Evolutionary conservation across 2,797 vertebrate species (phyloP).

Genomic region (Taenioides sp.): DNA sequence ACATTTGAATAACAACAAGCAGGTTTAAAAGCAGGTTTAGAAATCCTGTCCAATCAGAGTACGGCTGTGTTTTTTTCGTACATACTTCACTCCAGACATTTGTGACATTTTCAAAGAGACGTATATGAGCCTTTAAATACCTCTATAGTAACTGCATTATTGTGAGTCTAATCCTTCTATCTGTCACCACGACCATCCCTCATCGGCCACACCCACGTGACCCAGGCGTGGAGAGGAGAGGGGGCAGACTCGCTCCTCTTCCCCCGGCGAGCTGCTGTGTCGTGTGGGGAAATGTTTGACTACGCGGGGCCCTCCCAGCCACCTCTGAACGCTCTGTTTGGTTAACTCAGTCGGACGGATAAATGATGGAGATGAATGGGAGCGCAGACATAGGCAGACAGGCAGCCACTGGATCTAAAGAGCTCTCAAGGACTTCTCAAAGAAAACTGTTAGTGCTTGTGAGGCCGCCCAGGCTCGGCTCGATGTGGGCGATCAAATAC

Average conservation of each 20-base stretch:
- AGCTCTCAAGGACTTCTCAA: slow-evolving; percentile 25
- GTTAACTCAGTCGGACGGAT: slow-evolving; percentile 51
- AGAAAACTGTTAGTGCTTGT: slow-evolving; percentile 31
- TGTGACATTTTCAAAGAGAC: slow-evolving; percentile 19
- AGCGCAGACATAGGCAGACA: slow-evolving; percentile 37
- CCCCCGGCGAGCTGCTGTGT: slow-evolving; percentile 40
- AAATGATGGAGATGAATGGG: slow-evolving; percentile 67
- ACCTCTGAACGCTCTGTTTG: slow-evolving; percentile 42
- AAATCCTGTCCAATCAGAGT: too few species aligned
- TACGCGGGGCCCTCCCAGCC: slow-evolving; percentile 40
- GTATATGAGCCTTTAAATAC: slow-evolving; percentile 62
- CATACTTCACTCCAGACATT: slow-evolving; percentile 53
- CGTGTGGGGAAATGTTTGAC: slow-evolving; percentile 11
- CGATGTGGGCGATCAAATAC: slow-evolving; percentile 41
- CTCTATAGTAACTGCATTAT: slow-evolving; percentile 39
- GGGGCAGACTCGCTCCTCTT: slow-evolving; percentile 36
- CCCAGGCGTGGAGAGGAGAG: slow-evolving; percentile 33
- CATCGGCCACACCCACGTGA: slow-evolving; percentile 58
- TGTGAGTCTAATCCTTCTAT: slow-evolving; percentile 50
- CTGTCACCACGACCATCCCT: slow-evolving; percentile 69
- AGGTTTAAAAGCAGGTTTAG: too few species aligned
- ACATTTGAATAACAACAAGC: too few species aligned
- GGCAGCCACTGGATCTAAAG: slow-evolving; percentile 24
- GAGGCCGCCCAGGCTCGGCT: slow-evolving; percentile 48
- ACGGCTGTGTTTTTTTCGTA: background rate